phyloP scores from a whole-genome alignment of 2,113 vertebrate genomes.

The Spermophilus dauricus region DNA sequence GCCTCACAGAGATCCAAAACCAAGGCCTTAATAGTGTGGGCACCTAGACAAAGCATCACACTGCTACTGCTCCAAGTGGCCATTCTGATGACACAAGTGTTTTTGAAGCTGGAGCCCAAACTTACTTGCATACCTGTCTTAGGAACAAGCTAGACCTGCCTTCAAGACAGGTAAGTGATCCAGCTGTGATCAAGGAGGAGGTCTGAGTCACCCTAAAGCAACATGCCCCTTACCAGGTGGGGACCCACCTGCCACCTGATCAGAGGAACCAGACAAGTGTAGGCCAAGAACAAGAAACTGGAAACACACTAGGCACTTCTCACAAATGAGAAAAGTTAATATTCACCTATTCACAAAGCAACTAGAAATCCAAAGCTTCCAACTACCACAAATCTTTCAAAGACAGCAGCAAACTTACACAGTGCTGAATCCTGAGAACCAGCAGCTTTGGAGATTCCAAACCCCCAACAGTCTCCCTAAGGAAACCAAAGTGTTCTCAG shows the following conservation, averaged over 20 bases:
- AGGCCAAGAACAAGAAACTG: not conserved
- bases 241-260: not conserved
- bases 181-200: not conserved
- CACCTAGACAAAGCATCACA: not conserved
- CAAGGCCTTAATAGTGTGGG: not conserved
- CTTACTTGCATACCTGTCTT: constrained; percentile 9
- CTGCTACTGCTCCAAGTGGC: not conserved
- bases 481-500: not conserved
- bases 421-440: not conserved
- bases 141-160: constrained; percentile 77
- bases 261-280: not conserved
- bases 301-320: not conserved
- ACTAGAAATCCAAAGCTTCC: not conserved
- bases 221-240: not conserved
- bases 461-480: not conserved
- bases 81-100: constrained; percentile 61
- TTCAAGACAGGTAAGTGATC: not conserved
- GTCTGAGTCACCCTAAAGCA: not conserved
- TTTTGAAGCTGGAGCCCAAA: not conserved
- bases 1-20: not conserved
- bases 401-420: not conserved
- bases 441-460: not conserved
- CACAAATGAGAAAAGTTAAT: too few relatives aligned
- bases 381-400: not conserved
- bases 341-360: not conserved